Conservation (phyloP, 2,113 vertebrate genomes). For the Emydura subglobosa region DNA sequence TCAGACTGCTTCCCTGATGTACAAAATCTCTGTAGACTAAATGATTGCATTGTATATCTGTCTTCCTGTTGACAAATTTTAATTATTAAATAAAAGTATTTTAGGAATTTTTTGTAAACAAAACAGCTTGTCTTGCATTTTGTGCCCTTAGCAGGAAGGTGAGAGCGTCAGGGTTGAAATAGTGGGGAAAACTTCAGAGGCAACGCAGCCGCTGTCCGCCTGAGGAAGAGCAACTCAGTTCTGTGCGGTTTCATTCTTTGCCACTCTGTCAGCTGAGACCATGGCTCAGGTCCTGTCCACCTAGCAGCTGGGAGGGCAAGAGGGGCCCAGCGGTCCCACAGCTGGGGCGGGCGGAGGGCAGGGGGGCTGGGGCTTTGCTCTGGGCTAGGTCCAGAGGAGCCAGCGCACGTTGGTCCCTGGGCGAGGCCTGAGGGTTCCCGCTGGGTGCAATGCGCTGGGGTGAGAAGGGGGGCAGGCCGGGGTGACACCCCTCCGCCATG, state of each 20-base stretch:
- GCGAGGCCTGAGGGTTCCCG: too few relatives aligned
- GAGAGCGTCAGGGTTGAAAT: background rate
- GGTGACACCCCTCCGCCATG: too few relatives aligned
- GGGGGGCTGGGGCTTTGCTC: too few relatives aligned
- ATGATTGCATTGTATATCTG: constrained; percentile 89
- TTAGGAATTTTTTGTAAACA: constrained; percentile 88
- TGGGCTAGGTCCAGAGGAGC: too few relatives aligned
- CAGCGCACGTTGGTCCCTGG: too few relatives aligned
- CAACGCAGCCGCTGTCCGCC: background rate
- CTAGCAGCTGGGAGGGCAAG: too few relatives aligned
- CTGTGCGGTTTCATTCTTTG: background rate
- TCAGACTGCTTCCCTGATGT: constrained; percentile 79
- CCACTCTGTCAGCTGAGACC: background rate
- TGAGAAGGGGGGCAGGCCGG: too few relatives aligned
- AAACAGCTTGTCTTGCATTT: background rate
- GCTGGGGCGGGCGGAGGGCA: too few relatives aligned
- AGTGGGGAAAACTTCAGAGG: background rate
- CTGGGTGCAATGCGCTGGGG: too few relatives aligned
- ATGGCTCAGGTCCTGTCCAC: background rate
- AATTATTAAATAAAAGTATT: constrained; percentile 92
- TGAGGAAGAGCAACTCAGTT: background rate
- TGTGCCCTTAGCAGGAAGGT: background rate
- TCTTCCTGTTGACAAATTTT: constrained; percentile 87
- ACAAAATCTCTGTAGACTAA: constrained; percentile 84
- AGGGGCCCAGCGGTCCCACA: too few relatives aligned